Conservation (phyloP, 2,888 invertebrate genomes). For the Habroteleia sp. region DNA sequence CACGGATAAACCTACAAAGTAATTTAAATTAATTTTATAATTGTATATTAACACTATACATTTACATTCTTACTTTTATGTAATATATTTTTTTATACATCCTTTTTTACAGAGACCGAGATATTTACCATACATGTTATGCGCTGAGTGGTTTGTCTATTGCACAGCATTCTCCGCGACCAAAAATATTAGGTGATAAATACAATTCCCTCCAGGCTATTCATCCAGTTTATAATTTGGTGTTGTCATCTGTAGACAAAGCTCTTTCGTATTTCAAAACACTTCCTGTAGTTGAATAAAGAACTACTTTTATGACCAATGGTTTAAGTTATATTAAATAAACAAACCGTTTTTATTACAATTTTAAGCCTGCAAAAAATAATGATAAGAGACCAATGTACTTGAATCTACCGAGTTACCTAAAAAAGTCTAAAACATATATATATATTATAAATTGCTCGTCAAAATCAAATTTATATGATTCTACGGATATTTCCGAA, state of each 20-base stretch:
- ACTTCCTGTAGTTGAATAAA: constrained; percentile 72
- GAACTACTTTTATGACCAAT: neutral
- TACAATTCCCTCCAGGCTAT: constrained; percentile 73
- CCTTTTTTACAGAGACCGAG: constrained; percentile 85
- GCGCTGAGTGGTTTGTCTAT: constrained; percentile 96
- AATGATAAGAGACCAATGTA: neutral
- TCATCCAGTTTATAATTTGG: constrained; percentile 77
- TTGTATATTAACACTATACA: neutral
- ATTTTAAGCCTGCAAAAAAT: no score
- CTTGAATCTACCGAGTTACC: neutral
- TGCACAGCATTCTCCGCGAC: constrained; percentile 87
- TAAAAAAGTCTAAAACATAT: neutral
- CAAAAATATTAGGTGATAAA: constrained; percentile 76
- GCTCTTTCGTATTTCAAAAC: constrained; percentile 74
- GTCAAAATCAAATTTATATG: neutral
- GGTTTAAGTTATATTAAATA: neutral
- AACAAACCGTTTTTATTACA: neutral
- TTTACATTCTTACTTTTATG: neutral
- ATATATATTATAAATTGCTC: no score
- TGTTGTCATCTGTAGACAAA: constrained; percentile 70
- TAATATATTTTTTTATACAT: no score
- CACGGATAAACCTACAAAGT: constrained; percentile 98
- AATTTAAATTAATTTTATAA: constrained; percentile 74
- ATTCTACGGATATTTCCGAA: neutral
- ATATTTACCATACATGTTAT: constrained; percentile 99